phyloP scores from a whole-genome alignment of 2,888 invertebrate species.

The Lochmaea capreae region DNA sequence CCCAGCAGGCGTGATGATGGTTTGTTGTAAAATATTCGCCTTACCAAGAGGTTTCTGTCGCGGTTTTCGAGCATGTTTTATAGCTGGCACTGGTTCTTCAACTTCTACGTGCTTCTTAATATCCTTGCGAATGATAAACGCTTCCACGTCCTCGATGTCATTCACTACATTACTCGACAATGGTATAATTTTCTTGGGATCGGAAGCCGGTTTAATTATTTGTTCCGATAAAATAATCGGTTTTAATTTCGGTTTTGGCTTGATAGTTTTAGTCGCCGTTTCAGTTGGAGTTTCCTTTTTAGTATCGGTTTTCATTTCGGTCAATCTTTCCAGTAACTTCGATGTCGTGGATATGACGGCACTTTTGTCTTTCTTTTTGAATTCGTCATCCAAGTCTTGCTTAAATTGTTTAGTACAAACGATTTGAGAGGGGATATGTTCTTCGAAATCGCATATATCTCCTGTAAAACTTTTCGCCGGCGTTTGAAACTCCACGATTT shows the following conservation, averaged over 20 bases:
- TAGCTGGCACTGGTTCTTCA: conserved; percentile 31
- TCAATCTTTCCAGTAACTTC: conserved; percentile 70
- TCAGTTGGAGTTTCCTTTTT: conserved; percentile 20
- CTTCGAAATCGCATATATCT: conserved; percentile 55
- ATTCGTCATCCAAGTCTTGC: conserved; percentile 37
- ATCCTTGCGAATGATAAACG: conserved; percentile 62
- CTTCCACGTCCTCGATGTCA: conserved; percentile 63
- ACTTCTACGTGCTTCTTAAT: conserved; percentile 44
- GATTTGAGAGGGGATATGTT: conserved; percentile 57
- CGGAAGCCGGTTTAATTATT: conserved; percentile 58
- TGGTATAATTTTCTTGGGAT: conserved; percentile 1
- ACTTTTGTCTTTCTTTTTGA: conserved; percentile 53
- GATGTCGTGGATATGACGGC: conserved; percentile 62
- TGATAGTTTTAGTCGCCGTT: background rate
- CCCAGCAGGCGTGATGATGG: conserved; percentile 64
- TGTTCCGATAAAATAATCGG: conserved; percentile 63
- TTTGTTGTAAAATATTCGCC: conserved; percentile 63
- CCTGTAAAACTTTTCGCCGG: conserved; percentile 32
- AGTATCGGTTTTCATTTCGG: conserved; percentile 43
- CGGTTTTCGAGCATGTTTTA: conserved; percentile 33
- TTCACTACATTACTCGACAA: conserved; percentile 33
- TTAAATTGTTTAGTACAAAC: conserved; percentile 47
- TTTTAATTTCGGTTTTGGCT: conserved; percentile 48
- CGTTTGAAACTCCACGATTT: conserved; percentile 22
- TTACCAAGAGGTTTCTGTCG: conserved; percentile 52